phyloP scores from a whole-genome alignment of 1,140 invertebrate genomes.

The Cotesia glomerata region DNA sequence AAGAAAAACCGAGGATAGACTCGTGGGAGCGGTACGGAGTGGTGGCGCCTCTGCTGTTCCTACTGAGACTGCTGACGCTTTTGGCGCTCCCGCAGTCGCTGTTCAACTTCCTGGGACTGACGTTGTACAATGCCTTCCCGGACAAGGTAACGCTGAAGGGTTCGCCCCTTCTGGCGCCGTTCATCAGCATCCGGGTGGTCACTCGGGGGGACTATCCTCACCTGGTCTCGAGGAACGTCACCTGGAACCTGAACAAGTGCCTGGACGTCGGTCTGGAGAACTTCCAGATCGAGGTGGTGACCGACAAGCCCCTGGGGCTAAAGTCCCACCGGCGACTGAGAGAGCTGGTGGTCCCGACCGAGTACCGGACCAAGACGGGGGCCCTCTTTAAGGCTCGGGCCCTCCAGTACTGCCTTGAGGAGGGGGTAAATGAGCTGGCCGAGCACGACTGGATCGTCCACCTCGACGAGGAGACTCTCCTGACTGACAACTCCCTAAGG shows the following conservation, averaged over 20 bases:
- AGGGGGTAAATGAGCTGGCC: conserved; percentile 83
- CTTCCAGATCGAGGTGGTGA: conserved; percentile 97
- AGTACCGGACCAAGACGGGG: conserved; percentile 87
- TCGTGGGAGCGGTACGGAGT: conserved; percentile 84
- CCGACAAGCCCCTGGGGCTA: conserved; percentile 85
- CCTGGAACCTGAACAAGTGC: conserved; percentile 88
- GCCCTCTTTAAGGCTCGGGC: conserved; percentile 95
- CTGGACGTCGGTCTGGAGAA: conserved; percentile 91
- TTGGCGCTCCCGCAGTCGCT: conserved; percentile 88
- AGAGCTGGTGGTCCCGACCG: conserved; percentile 86
- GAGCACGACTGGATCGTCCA: conserved; percentile 98
- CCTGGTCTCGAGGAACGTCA: conserved; percentile 88
- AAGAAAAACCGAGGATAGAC: conserved; percentile 67
- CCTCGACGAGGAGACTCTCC: conserved; percentile 94
- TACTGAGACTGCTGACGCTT: conserved; percentile 82
- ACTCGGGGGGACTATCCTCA: conserved; percentile 95
- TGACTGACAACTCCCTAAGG: conserved; percentile 89
- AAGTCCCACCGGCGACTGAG: conserved; percentile 75
- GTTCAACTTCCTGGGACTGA: conserved; percentile 90
- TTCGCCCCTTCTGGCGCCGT: conserved; percentile 89
- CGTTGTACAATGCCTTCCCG: conserved; percentile 94
- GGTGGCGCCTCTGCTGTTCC: conserved; percentile 75
- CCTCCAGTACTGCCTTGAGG: conserved; percentile 94
- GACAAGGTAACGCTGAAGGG: conserved; percentile 90
- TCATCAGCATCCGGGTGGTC: conserved; percentile 94